Evolutionary conservation across 2,797 vertebrate species (phyloP).

Genomic region (Lophotriccus pileatus): DNA sequence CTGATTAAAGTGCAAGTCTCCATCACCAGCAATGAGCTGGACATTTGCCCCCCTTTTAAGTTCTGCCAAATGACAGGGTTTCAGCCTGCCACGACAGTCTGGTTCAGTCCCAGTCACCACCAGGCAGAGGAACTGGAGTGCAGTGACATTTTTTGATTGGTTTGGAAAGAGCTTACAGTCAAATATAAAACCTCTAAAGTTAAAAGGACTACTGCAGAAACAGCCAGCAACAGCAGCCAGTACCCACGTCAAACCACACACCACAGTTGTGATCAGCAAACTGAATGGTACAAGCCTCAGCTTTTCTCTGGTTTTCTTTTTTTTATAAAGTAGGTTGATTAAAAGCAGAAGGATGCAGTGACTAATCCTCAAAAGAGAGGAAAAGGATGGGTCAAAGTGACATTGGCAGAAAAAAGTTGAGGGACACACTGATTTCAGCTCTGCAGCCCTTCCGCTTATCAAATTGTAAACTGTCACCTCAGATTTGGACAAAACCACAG

Average conservation of each 20-base stretch:
- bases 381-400: neutral
- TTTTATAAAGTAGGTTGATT: neutral
- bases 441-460: neutral
- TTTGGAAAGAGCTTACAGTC: neutral
- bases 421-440: neutral
- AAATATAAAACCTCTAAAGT: neutral
- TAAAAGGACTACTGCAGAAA: neutral
- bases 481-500: neutral
- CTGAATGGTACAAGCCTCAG: neutral
- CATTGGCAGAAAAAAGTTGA: neutral
- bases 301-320: neutral
- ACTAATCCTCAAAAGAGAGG: neutral
- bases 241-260: neutral
- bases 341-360: neutral
- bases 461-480: neutral
- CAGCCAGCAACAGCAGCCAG: neutral
- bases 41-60: neutral
- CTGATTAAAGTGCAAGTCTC: neutral
- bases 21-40: neutral
- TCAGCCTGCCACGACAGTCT: neutral
- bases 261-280: neutral
- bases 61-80: neutral
- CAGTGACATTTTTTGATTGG: neutral
- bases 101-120: neutral
- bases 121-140: neutral